Conservation (phyloP, 1,140 invertebrate genomes). For the Trachymyrmex septentrionalis region DNA sequence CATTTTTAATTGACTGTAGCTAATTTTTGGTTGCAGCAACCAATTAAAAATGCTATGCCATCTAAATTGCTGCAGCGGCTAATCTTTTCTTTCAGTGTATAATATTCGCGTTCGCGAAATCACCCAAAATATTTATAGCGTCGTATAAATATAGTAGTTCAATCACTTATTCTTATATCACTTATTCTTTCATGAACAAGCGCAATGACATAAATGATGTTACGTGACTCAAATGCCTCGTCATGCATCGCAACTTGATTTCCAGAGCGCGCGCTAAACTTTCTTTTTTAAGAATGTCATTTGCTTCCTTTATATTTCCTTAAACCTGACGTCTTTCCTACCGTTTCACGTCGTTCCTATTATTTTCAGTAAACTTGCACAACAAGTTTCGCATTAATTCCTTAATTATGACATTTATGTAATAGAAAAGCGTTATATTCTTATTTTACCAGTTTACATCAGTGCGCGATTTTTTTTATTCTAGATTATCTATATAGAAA, state of each 20-base stretch:
- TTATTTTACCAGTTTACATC: not conserved
- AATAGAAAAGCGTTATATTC: conserved; percentile 13
- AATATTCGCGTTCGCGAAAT: not conserved
- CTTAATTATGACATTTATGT: conserved; percentile 36
- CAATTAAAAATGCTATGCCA: too few species aligned
- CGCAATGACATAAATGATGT: conserved; percentile 27
- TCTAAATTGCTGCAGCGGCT: too few species aligned
- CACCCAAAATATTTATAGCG: not conserved
- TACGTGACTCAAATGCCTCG: conserved; percentile 57
- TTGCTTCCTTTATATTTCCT: conserved; percentile 70
- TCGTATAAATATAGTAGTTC: not conserved
- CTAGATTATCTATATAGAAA: not conserved
- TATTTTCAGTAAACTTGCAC: conserved; percentile 55
- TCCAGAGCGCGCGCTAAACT: conserved; percentile 68
- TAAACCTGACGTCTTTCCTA: conserved; percentile 39
- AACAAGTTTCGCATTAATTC: conserved; percentile 29
- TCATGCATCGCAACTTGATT: conserved; percentile 73
- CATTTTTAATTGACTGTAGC: too few species aligned
- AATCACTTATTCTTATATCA: too few species aligned
- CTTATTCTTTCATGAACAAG: not conserved
- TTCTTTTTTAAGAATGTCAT: conserved; percentile 77
- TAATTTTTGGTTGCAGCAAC: too few species aligned
- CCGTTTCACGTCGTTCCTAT: conserved; percentile 46
- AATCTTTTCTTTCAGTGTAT: too few species aligned
- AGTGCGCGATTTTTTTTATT: not conserved